Evolutionary conservation across 2,113 vertebrate species (phyloP).

Genomic region (Noctilio leporinus): DNA sequence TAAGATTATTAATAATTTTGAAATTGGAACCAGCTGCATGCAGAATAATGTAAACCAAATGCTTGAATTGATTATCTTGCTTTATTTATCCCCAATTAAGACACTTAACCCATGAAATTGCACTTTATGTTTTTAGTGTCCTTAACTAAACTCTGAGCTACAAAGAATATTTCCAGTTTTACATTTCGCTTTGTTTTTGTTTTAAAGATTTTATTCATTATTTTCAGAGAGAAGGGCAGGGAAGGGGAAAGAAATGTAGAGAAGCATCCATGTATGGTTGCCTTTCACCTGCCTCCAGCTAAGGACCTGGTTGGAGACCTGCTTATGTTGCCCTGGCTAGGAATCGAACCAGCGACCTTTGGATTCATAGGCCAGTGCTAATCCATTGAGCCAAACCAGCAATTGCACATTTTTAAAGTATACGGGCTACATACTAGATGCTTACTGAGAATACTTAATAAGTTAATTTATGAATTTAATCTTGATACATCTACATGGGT

Average conservation of each 20-base stretch:
- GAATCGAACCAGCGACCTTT: too few relatives aligned
- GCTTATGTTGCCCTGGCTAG: too few relatives aligned
- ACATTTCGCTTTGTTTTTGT: too few relatives aligned
- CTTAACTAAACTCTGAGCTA: constrained; percentile 19
- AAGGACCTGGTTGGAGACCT: too few relatives aligned
- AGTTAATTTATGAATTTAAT: background rate
- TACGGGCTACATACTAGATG: background rate
- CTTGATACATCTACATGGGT: background rate
- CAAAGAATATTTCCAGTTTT: background rate
- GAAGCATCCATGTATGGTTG: too few relatives aligned
- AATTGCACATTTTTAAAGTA: background rate
- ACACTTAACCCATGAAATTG: constrained; percentile 17
- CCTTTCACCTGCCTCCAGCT: too few relatives aligned
- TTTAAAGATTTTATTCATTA: too few relatives aligned
- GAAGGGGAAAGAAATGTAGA: too few relatives aligned
- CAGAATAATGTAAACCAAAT: constrained; percentile 32
- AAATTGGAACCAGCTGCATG: constrained; percentile 52
- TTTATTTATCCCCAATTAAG: constrained; percentile 29
- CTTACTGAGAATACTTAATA: background rate
- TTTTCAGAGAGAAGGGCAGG: too few relatives aligned
- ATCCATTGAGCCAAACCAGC: too few relatives aligned
- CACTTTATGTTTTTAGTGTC: background rate
- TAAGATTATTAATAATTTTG: constrained; percentile 56
- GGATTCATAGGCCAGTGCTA: too few relatives aligned
- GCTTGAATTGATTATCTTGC: constrained; percentile 17